These are phyloP conservation scores for Chironomus tepperi DNA, from an alignment of 1,140 invertebrate species.

Conservation along the genomic window DNA sequence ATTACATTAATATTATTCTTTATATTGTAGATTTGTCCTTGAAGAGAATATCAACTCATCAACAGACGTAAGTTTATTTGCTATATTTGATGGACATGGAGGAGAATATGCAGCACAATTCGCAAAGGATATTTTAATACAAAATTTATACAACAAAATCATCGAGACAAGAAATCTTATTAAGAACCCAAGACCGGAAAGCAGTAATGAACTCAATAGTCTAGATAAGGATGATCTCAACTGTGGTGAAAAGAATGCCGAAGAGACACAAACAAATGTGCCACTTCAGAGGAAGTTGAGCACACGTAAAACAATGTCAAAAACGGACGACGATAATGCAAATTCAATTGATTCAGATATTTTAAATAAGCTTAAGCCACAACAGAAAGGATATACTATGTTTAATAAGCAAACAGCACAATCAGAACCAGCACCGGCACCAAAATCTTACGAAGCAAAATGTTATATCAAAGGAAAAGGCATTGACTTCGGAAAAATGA, in stretches of 20 bases:
- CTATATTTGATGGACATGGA: constrained; percentile 91
- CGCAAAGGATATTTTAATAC: constrained; percentile 70
- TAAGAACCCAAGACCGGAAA: constrained; percentile 41
- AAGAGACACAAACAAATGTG: constrained; percentile 25
- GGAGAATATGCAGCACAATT: constrained; percentile 90
- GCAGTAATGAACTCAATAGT: constrained; percentile 24
- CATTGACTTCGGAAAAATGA: constrained; percentile 70
- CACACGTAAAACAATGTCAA: constrained; percentile 30
- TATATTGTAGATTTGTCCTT: constrained; percentile 53
- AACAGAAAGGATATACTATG: constrained; percentile 33
- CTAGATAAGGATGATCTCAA: constrained; percentile 33
- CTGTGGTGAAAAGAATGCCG: constrained; percentile 41
- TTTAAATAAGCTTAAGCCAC: constrained; percentile 31
- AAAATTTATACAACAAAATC: constrained; percentile 65
- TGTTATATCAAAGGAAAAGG: constrained; percentile 54
- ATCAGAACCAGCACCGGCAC: constrained; percentile 27
- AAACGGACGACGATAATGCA: constrained; percentile 27
- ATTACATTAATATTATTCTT: not conserved
- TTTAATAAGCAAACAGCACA: constrained; percentile 33
- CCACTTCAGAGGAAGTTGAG: constrained; percentile 32
- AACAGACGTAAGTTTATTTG: constrained; percentile 74
- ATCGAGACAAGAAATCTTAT: constrained; percentile 59
- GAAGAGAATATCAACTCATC: constrained; percentile 61
- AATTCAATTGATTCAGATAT: constrained; percentile 34
- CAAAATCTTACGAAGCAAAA: constrained; percentile 39